Base-by-base conservation (phyloP, 2,797 vertebrate genomes). In the Lepus oiostolus region DNA sequence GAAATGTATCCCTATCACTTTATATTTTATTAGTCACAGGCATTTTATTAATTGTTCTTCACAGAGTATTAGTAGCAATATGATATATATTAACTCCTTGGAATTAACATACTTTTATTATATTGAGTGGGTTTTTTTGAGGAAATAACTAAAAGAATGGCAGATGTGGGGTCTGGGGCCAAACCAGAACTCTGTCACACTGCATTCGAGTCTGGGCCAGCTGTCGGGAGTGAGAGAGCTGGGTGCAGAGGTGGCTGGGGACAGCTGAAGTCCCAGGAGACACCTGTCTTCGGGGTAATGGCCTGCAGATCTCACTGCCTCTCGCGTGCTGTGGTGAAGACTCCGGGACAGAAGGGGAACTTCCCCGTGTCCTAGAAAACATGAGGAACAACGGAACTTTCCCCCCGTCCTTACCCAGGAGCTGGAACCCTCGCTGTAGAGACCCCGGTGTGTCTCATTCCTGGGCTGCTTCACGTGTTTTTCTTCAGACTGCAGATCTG, bases 311-410 rank as follows among this genome's bases (percentile, higher is more conserved):
- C 16, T 9, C 17, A 1, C 24, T 35, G 13, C 24, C 74, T 38
- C 35, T 13, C 24, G 6, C 19, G 17, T n/a, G 35, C 7, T 71
- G 1, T 38, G 68, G 3, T 3, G 5, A 62, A 35, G 50, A 32
- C 4, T 4, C 67, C 30, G n/a, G 8, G 4, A 7, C 14, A 7
- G 8, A 58, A 54, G 10, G 6, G 16, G 2, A 11, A 4, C 24
- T 32, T 67, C 81, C 42, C 5, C 12, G 2, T 22, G n/a, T 65
- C 50, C 26, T 74, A 24, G n/a, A 67, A 70, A 71, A 52, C 12
- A 17, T 11, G 58, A 79, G 17, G n/a, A 30, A 30, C 30, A 65
- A 13, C 35, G 28, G 35, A 38, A 1, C 9, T 11, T 68, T 81
- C 71, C 38, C 35, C 50, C 30, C 3, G 35, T 3, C 2, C 21